Conservation (phyloP, 1,140 invertebrate genomes). For the Hyles vespertilio region DNA sequence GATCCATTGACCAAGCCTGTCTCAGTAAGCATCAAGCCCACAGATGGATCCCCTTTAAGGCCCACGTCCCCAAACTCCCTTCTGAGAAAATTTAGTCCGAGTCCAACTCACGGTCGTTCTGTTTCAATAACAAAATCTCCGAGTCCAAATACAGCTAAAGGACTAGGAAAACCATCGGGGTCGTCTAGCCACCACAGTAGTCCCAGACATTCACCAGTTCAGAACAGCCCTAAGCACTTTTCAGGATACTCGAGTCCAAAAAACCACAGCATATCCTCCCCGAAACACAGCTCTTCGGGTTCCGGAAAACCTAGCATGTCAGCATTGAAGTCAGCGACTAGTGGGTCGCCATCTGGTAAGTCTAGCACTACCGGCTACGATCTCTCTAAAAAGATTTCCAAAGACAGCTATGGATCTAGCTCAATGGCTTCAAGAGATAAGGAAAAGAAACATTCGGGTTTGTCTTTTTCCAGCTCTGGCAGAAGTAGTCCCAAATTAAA, state of each 20-base stretch:
- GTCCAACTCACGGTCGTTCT: slow-evolving; percentile 80
- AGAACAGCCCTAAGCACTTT: slow-evolving; percentile 84
- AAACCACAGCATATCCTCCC: slow-evolving; percentile 81
- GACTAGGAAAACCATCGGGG: slow-evolving; percentile 73
- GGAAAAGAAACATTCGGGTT: slow-evolving; percentile 78
- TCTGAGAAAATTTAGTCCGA: slow-evolving; percentile 81
- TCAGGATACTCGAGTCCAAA: slow-evolving; percentile 81
- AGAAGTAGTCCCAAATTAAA: slow-evolving; percentile 82
- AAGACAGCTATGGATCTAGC: slow-evolving; percentile 72
- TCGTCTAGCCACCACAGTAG: slow-evolving; percentile 80
- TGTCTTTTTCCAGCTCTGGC: slow-evolving; percentile 72
- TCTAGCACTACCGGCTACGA: slow-evolving; percentile 66
- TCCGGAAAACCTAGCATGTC: slow-evolving; percentile 93
- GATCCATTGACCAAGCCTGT: slow-evolving; percentile 85
- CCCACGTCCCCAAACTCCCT: slow-evolving; percentile 80
- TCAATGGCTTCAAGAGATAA: slow-evolving; percentile 77
- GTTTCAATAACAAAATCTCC: slow-evolving; percentile 74
- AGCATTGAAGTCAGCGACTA: slow-evolving; percentile 87
- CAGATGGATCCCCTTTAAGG: slow-evolving; percentile 79
- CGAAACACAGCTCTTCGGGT: slow-evolving; percentile 84
- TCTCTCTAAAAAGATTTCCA: slow-evolving; percentile 71
- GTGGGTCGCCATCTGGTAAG: slow-evolving; percentile 72
- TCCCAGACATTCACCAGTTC: slow-evolving; percentile 86
- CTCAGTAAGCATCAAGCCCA: slow-evolving; percentile 84
- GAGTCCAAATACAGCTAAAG: slow-evolving; percentile 76